Percentiles rank a stretch among this genome's conserved stretches.
Conservation (phyloP, 2,888 invertebrate species). For the Tryphoninae sp. region DNA sequence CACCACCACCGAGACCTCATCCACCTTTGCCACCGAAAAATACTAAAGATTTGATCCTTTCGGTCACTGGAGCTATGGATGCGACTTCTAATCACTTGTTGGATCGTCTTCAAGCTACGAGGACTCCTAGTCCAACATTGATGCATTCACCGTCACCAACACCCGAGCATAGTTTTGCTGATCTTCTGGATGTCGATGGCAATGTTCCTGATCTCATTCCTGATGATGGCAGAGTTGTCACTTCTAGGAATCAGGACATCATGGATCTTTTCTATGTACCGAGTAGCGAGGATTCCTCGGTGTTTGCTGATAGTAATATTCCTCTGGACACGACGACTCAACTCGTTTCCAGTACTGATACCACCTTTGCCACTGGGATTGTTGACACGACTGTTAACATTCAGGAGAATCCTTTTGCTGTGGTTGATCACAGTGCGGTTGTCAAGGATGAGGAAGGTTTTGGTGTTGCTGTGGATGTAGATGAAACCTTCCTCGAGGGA, state of each 20-base stretch:
- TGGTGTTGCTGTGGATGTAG: constrained; percentile 50
- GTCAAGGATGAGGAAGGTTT: constrained; percentile 41
- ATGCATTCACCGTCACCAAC: constrained; percentile 94
- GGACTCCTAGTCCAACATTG: constrained; percentile 93
- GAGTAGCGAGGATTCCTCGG: constrained; percentile 68
- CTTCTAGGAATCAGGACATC: constrained; percentile 72
- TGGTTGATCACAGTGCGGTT: constrained; percentile 23
- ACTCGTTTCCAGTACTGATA: constrained; percentile 64
- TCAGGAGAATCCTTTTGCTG: constrained; percentile 75
- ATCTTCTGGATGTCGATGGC: constrained; percentile 85
- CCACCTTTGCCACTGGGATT: constrained; percentile 59
- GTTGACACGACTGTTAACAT: constrained; percentile 53
- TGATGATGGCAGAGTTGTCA: constrained; percentile 75
- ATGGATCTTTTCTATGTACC: constrained; percentile 78
- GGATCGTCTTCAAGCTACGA: constrained; percentile 91
- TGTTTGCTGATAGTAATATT: constrained; percentile 67
- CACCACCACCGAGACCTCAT: constrained; percentile 83
- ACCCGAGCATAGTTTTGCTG: constrained; percentile 86
- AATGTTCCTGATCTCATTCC: constrained; percentile 77
- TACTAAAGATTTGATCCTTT: constrained; percentile 92
- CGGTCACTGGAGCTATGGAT: constrained; percentile 94
- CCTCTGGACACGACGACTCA: constrained; percentile 64
- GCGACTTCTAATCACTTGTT: constrained; percentile 92
- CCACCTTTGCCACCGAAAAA: constrained; percentile 87
- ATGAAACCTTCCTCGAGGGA: constrained; percentile 49